Base-by-base conservation (phyloP, 2,113 vertebrate species). In the Oenanthe melanoleuca region DNA sequence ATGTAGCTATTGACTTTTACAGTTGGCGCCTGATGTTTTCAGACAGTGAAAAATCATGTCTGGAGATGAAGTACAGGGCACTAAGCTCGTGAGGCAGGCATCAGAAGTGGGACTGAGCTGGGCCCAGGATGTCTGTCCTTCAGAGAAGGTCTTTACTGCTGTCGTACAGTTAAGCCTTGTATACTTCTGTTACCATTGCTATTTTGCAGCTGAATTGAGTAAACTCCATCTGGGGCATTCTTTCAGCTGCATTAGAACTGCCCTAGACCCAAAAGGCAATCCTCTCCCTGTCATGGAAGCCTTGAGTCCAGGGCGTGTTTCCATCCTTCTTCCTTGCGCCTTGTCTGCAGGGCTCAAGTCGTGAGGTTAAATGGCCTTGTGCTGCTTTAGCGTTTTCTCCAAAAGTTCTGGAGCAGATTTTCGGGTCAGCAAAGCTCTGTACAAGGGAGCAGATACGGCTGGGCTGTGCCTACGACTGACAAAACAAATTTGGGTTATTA, bases 91-190 rank as follows among this genome's bases (percentile, higher is more conserved):
- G 33, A 42, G 15, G 42, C 9, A 21, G 44, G 25, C 4, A 7
- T 59, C 15, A 14, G 24, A n/a, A 21, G 2, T 1, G 9, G 34
- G 55, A 9, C 25, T 14, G 66, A 11, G 40, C 25, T 1, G 1
- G 52, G 55, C 26, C 45, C 34, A 8, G 42, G 34, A 4, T 24
- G 2, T 28, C 22, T 16, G 55, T 57, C 38, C 72, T 64, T 63
- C 14, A 22, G 31, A 37, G 42, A 42, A 44, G 31, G 45, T 57
- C 37, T 59, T 42, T 42, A 47, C 14, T 66, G 59, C 23, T 77
- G 15, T 25, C 29, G 16, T 15, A 23, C 50, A 29, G 45, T 26
- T 57, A 60, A 40, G n/a, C 42, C 25, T 40, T 5, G 38, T 18
- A 4, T 8, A 16, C 19, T 49, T 42, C 26, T 14, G 18, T 11